Evolutionary conservation across 2,888 invertebrate genomes (phyloP).

Genomic region (Biston stratarius): DNA sequence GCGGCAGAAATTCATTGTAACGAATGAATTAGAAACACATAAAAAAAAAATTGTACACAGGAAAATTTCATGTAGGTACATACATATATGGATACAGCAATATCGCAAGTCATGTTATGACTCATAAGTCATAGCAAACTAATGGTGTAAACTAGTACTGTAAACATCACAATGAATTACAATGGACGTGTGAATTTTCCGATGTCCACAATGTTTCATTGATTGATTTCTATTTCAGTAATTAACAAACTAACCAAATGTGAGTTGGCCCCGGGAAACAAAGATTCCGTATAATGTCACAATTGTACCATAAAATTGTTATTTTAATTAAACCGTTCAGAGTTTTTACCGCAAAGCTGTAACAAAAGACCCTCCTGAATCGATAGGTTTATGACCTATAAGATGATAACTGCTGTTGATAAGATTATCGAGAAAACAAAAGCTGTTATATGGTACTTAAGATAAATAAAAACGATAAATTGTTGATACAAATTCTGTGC

Average conservation of each 20-base stretch:
- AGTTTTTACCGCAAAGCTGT: neutral
- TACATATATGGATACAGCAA: neutral
- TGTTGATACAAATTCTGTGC: neutral
- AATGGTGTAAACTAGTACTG: constrained; percentile 18
- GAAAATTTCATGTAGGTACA: constrained; percentile 13
- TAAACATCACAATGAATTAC: constrained; percentile 30
- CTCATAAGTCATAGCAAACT: constrained; percentile 20
- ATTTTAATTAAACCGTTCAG: neutral
- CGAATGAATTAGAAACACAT: neutral
- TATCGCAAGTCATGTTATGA: constrained; percentile 33
- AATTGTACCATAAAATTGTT: too few relatives aligned
- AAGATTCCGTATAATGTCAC: too few relatives aligned
- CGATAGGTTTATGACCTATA: constrained; percentile 16
- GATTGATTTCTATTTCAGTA: neutral
- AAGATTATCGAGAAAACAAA: constrained; percentile 13
- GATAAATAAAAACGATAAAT: constrained; percentile 10
- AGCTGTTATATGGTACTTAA: constrained; percentile 4
- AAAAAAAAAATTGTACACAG: neutral
- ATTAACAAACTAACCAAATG: neutral
- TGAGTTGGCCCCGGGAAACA: too few relatives aligned
- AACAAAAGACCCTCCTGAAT: neutral
- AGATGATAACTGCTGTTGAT: neutral
- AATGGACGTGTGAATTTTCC: constrained; percentile 19
- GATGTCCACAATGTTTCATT: constrained; percentile 14
- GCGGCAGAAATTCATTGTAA: neutral